Evolutionary conservation across 1,140 invertebrate genomes (phyloP), one percentile per base, ranked within the genome.

Genomic region (Notospermus geniculatus): DNA sequence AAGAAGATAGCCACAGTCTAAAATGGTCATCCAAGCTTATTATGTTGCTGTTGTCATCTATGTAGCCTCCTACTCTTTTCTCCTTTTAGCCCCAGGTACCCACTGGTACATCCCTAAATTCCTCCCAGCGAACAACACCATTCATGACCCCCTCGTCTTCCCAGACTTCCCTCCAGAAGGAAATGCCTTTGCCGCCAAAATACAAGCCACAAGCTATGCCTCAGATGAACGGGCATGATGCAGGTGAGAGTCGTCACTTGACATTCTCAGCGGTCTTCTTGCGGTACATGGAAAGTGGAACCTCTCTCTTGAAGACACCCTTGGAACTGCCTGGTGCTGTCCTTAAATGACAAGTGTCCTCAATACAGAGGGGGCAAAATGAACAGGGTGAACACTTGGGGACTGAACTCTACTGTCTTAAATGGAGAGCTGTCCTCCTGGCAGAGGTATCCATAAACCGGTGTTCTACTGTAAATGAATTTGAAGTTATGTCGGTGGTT

Each of bases 171-270:
- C 59, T 71, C 7, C 67, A 59, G 13, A 59, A 63, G 36, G 67
- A 9, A 68, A 67, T 50, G 60, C 63, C 25, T 70, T 74, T 45
- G 62, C 65, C 17, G 65, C 74, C n/a, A 60, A 66, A 39, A 13
- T 69, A 25, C 73, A 74, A 59, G 69, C 76, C 1, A 71, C 73
- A 22, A 36, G 32, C 32, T 36, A 36, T 36, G 32, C 71, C 72
- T 28, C 69, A 71, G n/a, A 65, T 74, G 22, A 78, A 77, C 68
- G 76, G 71, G 15, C 70, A 74, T 62, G 63, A 59, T n/a, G 43
- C 59, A 36, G 55, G 66, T 67, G 43, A 69, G 41, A 50, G 56
- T 50, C 27, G 54, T 54, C 30, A 41, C 13, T 13, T 53, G 22
- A 53, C 11, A 53, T 13, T 13, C 11, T 43, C 11, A 13, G 11